phyloP scores from a whole-genome alignment of 2,888 invertebrate genomes.

The Drymonia ruficornis region DNA sequence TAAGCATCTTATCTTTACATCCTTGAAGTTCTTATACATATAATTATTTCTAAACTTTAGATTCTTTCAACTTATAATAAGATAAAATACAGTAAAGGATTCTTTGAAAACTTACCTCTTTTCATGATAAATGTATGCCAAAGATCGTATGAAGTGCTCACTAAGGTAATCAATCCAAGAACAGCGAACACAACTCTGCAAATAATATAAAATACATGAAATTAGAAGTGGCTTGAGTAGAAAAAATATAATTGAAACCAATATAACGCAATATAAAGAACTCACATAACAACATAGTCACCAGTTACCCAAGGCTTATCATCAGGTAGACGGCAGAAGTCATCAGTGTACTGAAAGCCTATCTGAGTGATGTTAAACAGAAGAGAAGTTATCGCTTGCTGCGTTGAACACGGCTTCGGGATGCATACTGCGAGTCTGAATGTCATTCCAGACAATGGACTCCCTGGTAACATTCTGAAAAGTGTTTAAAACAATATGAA shows the following conservation, averaged over 20 bases:
- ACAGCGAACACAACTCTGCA: slow-evolving; percentile 46
- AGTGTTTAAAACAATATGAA: background rate
- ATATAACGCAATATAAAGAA: slow-evolving; percentile 10
- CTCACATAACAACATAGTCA: slow-evolving; percentile 63
- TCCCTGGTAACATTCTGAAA: slow-evolving; percentile 27
- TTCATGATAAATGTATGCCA: slow-evolving; percentile 32
- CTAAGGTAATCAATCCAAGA: slow-evolving; percentile 51
- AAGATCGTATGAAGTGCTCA: slow-evolving; percentile 54
- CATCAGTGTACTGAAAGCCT: slow-evolving; percentile 37
- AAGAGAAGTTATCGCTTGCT: slow-evolving; percentile 33
- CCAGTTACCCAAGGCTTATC: slow-evolving; percentile 60
- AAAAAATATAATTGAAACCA: background rate
- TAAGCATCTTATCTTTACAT: no score
- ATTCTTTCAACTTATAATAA: no score
- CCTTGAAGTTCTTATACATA: no score
- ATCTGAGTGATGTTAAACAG: slow-evolving; percentile 32
- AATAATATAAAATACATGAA: slow-evolving; percentile 12
- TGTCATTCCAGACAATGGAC: slow-evolving; percentile 13
- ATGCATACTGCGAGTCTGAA: slow-evolving; percentile 47
- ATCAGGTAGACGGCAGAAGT: slow-evolving; percentile 50
- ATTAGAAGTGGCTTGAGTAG: background rate
- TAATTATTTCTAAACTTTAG: no score
- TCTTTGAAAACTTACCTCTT: slow-evolving; percentile 36
- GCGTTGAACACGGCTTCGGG: slow-evolving; percentile 47
- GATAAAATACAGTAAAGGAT: no score